Base-by-base conservation (phyloP, 1,140 invertebrate genomes). In the Pseudomyrmex gracilis region DNA sequence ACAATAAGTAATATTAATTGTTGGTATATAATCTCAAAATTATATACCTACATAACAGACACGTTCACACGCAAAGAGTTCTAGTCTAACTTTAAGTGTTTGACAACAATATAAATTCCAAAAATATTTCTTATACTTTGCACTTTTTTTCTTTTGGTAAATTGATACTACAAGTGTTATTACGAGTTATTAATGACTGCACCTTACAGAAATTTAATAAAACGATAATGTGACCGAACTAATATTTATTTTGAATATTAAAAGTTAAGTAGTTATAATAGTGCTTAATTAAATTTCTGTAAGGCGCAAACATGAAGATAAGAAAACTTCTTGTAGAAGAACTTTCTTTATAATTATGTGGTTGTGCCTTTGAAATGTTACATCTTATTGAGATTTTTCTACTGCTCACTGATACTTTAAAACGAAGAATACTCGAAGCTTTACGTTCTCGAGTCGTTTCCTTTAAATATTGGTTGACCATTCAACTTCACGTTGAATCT, bases 391-490 rank as follows among this genome's bases (percentile, higher is more conserved):
- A 17, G 13, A 68, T 58, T 47, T 49, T 47, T 22, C 3, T 12
- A 15, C 15, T 68, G 47, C 15, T 2, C 12, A 67, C 17, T 80
- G 43, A 9, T 15, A 2, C 15, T 58, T 47, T 9, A 2, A 67
- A 22, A 2, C 47, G 60, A n/a, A 7, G 15, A 17, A 47, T 47
- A 1, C 55, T 80, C 15, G 12, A 9, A 24, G 45, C 53, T 47
- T n/a, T 47, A n/a, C 49, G 17, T 64, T 22, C 3, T 68, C 24
- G 20, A 78, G 47, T 70, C 51, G 13, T 78, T 20, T 60, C 4
- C 43, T 47, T 80, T 60, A 71, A 80, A 58, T 71, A 70, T 80
- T 58, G 15, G 20, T 17, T 58, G 66, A 58, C 53, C 53, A 9
- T 47, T 24, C 22, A 53, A 71, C 53, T 49, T 71, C 34, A 24